Conservation (phyloP, 2,888 invertebrate species). For the Nudaria mundana region DNA sequence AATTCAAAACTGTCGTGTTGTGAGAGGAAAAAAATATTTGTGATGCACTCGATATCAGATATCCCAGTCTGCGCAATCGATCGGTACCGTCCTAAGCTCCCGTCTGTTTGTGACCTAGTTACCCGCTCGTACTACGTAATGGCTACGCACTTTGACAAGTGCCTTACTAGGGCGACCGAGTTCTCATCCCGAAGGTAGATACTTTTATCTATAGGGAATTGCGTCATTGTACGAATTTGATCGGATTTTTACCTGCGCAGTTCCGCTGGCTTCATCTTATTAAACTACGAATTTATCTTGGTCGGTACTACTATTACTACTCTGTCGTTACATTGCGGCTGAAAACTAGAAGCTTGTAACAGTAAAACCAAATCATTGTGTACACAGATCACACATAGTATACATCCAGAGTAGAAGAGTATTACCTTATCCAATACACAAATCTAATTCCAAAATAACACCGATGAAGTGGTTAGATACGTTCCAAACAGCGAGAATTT, state of each 20-base stretch:
- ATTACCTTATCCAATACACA: too few relatives aligned
- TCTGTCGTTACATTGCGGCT: too few relatives aligned
- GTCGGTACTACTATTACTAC: too few relatives aligned
- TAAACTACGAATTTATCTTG: too few relatives aligned
- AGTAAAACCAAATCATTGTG: too few relatives aligned
- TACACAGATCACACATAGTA: too few relatives aligned
- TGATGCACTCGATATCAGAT: constrained; percentile 41
- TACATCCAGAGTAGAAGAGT: too few relatives aligned
- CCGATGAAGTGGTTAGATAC: constrained; percentile 1
- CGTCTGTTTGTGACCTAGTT: constrained; percentile 55
- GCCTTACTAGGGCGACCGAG: constrained; percentile 24
- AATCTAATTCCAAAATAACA: too few relatives aligned
- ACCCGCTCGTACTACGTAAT: constrained; percentile 32
- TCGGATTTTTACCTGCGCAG: neutral
- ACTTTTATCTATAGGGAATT: constrained; percentile 1
- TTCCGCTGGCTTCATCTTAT: too few relatives aligned
- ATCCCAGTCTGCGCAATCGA: constrained; percentile 53
- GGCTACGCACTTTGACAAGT: constrained; percentile 43
- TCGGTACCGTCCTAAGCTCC: constrained; percentile 49
- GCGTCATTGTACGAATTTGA: neutral
- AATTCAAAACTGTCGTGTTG: too few relatives aligned
- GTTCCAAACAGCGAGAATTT: neutral
- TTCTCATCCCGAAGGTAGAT: constrained; percentile 6
- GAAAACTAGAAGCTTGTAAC: too few relatives aligned
- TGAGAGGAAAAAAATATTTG: constrained; percentile 19